These are phyloP conservation scores for Zophobas atratus DNA, from an alignment of 1,140 invertebrate species.

Conservation along the genomic window DNA sequence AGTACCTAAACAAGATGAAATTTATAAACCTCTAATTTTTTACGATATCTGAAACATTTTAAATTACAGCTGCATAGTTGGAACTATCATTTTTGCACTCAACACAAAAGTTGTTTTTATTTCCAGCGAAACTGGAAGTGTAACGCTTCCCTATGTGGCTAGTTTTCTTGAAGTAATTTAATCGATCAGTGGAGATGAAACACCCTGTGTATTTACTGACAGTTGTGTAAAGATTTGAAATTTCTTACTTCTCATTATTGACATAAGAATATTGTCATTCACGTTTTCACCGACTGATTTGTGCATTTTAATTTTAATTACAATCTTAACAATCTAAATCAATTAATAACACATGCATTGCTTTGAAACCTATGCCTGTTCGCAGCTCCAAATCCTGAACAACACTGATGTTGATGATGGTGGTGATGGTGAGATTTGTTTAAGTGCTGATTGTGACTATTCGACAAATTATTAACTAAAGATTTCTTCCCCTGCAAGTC, in stretches of 20 bases:
- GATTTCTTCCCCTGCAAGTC: slow-evolving; percentile 53
- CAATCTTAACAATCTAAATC: slow-evolving; percentile 52
- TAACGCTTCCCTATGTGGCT: no score
- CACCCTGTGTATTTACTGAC: background rate
- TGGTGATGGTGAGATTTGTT: slow-evolving; percentile 52
- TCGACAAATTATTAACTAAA: slow-evolving; percentile 45
- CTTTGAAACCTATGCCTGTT: slow-evolving; percentile 61
- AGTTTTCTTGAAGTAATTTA: no score
- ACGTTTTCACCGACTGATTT: background rate
- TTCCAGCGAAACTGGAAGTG: no score
- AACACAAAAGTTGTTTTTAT: no score
- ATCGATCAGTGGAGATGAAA: no score
- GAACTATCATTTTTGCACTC: no score
- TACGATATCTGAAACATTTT: no score
- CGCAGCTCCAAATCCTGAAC: slow-evolving; percentile 59
- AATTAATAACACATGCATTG: slow-evolving; percentile 62
- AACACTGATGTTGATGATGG: slow-evolving; percentile 62
- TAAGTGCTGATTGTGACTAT: slow-evolving; percentile 62
- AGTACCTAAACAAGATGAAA: no score
- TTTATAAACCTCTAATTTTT: no score
- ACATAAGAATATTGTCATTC: slow-evolving; percentile 40
- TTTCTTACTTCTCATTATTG: slow-evolving; percentile 5
- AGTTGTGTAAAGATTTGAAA: slow-evolving; percentile 21
- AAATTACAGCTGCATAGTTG: no score
- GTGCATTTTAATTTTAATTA: slow-evolving; percentile 2